These are phyloP conservation scores for Pogonomyrmex californicus DNA, from an alignment of 1,140 invertebrate species.

Conservation along the genomic window DNA sequence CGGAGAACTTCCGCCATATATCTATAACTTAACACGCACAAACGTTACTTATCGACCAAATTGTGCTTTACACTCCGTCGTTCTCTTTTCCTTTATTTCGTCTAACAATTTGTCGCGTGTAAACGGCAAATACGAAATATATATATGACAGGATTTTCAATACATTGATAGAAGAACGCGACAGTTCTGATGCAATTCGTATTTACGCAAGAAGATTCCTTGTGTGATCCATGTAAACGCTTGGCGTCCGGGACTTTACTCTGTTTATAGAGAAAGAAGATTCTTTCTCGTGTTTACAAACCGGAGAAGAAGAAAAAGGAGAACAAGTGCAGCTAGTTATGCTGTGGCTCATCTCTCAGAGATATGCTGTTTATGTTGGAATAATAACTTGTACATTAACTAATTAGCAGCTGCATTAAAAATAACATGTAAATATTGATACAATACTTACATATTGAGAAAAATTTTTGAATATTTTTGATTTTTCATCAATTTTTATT, in stretches of 20 bases:
- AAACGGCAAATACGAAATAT: slow-evolving; percentile 53
- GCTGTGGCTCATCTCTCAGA: background rate
- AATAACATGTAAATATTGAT: background rate
- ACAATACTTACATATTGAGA: background rate
- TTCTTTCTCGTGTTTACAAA: slow-evolving; percentile 11
- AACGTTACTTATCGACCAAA: slow-evolving; percentile 71
- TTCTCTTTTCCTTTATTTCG: slow-evolving; percentile 43
- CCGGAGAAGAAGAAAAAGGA: background rate
- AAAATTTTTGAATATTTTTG: background rate
- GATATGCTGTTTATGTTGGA: background rate
- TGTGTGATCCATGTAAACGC: slow-evolving; percentile 39
- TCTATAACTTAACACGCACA: slow-evolving; percentile 3
- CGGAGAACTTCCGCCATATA: background rate
- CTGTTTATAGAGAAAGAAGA: slow-evolving; percentile 33
- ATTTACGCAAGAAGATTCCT: slow-evolving; percentile 70
- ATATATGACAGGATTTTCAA: slow-evolving; percentile 18
- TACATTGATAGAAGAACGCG: slow-evolving; percentile 51
- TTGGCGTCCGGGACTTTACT: background rate
- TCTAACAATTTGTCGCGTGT: slow-evolving; percentile 2
- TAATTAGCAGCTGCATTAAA: background rate
- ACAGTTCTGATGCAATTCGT: slow-evolving; percentile 64
- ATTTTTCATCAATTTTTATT: background rate
- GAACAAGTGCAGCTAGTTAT: background rate
- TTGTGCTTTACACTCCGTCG: slow-evolving; percentile 43
- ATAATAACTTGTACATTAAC: background rate